Conservation (phyloP, 2,797 vertebrate species). For the Vespertilio murinus region DNA sequence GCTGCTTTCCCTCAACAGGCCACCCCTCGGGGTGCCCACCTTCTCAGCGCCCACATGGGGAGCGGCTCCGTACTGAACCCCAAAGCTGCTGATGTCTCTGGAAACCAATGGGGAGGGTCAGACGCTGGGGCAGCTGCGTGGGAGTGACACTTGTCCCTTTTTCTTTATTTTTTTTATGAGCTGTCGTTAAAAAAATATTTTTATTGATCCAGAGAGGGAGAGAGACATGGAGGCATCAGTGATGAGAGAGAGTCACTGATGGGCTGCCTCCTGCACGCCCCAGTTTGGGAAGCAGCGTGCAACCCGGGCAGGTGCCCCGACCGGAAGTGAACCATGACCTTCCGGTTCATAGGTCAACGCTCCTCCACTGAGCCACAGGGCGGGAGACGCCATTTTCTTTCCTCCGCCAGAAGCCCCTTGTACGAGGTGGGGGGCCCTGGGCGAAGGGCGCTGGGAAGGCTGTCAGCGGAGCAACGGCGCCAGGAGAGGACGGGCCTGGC, state of each 20-base stretch:
- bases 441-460: constrained; percentile 52
- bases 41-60: constrained; percentile 66
- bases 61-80: constrained; percentile 72
- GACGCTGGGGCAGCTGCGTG: constrained; percentile 54
- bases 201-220: no score
- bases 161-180: constrained; percentile 34
- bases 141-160: neutral
- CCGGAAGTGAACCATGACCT: no score
- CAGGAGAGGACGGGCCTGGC: neutral
- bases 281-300: no score
- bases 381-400: neutral
- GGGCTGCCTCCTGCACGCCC: no score
- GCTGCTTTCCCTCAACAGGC: constrained; percentile 79
- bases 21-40: constrained; percentile 68
- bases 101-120: constrained; percentile 72
- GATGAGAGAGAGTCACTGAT: no score
- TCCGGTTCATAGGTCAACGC: no score
- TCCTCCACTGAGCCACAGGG: no score
- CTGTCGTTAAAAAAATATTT: no score
- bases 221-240: no score
- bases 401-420: neutral
- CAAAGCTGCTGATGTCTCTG: constrained; percentile 65
- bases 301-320: no score
- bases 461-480: neutral
- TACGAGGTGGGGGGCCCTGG: constrained; percentile 59